Evolutionary conservation across 2,888 invertebrate genomes (phyloP).

Genomic region (Leptopilina syphax): DNA sequence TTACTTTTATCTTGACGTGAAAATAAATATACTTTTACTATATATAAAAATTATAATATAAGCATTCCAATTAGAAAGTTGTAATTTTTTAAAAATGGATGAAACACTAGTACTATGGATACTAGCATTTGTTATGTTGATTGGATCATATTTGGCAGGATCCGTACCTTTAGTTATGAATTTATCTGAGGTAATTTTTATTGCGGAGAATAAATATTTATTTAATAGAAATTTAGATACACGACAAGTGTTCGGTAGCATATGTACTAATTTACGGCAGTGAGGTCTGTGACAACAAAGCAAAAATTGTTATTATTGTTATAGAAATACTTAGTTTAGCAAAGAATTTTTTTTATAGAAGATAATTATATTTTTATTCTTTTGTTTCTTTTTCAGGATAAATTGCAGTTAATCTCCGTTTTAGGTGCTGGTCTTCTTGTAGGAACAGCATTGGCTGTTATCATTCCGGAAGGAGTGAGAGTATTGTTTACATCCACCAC

Average conservation of each 20-base stretch:
- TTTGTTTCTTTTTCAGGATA: conserved; percentile 83
- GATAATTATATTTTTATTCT: too few relatives aligned
- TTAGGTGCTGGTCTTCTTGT: conserved; percentile 98
- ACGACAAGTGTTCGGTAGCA: neutral
- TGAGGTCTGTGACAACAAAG: neutral
- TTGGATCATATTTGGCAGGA: conserved; percentile 97
- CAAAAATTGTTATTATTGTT: too few relatives aligned
- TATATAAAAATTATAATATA: neutral
- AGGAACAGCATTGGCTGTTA: conserved; percentile 97
- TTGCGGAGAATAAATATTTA: neutral
- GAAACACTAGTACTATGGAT: conserved; percentile 90
- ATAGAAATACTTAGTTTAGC: too few relatives aligned
- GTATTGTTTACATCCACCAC: conserved; percentile 79
- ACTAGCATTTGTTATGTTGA: conserved; percentile 93
- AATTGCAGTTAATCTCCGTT: conserved; percentile 94
- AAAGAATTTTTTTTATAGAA: too few relatives aligned
- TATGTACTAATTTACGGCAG: neutral
- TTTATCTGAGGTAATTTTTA: conserved; percentile 90
- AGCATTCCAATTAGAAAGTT: neutral
- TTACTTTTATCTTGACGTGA: conserved; percentile 14
- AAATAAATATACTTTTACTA: neutral
- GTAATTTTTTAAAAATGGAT: conserved; percentile 81
- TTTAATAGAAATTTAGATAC: neutral
- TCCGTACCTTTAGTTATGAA: conserved; percentile 95
- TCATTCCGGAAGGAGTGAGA: conserved; percentile 99